These are phyloP conservation scores for Thryonomys swinderianus DNA, from an alignment of 2,113 vertebrate species.

Conservation along the genomic window DNA sequence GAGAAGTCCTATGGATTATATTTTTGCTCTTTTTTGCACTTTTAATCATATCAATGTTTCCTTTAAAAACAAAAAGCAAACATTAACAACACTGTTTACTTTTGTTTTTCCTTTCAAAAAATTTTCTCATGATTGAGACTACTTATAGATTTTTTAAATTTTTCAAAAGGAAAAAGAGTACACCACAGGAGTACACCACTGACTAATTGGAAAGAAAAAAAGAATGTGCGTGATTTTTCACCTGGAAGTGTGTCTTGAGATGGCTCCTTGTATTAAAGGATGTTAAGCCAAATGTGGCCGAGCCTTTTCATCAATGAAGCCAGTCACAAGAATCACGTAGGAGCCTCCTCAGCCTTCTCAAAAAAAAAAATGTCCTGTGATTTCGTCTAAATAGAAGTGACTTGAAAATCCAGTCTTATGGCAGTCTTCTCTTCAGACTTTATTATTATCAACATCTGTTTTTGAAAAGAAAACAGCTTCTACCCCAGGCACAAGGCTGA, in stretches of 20 bases:
- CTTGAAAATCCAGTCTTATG: conserved; percentile 74
- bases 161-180: background rate
- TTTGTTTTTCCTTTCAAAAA: background rate
- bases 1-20: background rate
- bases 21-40: background rate
- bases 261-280: conserved; percentile 49
- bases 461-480: conserved; percentile 80
- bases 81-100: background rate
- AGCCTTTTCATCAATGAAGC: conserved; percentile 68
- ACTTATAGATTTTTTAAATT: background rate
- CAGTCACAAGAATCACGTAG: conserved; percentile 56
- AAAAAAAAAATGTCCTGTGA: conserved; percentile 61
- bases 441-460: conserved; percentile 77
- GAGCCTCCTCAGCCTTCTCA: background rate
- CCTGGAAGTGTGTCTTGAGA: conserved; percentile 65
- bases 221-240: background rate
- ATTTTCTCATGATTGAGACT: background rate
- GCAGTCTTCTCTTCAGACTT: conserved; percentile 70
- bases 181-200: background rate
- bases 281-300: conserved; percentile 31
- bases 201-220: conserved; percentile 37
- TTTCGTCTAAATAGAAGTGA: conserved; percentile 75
- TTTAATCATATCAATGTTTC: conserved; percentile 20
- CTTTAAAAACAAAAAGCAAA: conserved; percentile 12
- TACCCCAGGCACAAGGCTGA: conserved; percentile 47